phyloP scores from a whole-genome alignment of 2,113 vertebrate genomes.

The Pontoporia blainvillei region DNA sequence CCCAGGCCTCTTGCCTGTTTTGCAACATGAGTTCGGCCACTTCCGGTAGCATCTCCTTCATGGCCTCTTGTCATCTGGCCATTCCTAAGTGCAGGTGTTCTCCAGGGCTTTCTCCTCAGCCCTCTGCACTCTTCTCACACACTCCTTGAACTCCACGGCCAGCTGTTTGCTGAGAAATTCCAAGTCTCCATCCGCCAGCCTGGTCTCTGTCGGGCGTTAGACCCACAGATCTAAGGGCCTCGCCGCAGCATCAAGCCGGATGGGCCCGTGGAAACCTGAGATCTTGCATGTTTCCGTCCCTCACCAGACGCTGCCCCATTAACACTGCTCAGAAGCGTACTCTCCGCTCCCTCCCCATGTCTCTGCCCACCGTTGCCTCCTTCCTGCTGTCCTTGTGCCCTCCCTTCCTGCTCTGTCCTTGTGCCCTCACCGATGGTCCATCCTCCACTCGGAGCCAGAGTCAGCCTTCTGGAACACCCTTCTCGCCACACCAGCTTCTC shows the following conservation, averaged over 20 bases:
- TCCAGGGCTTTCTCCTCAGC: background rate
- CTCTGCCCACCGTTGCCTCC: background rate
- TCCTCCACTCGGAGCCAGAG: background rate
- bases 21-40: background rate
- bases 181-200: background rate
- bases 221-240: background rate
- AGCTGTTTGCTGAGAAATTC: background rate
- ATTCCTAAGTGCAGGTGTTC: background rate
- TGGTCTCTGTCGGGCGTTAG: background rate
- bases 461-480: background rate
- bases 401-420: background rate
- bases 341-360: background rate
- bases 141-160: background rate
- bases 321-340: background rate
- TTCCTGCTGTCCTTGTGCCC: background rate
- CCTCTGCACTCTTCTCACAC: background rate
- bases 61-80: too few species aligned
- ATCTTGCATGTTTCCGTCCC: background rate
- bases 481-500: background rate
- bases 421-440: background rate
- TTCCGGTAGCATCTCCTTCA: fast-evolving
- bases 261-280: background rate
- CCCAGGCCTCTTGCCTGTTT: background rate
- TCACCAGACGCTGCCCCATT: background rate
- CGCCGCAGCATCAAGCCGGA: too few species aligned